Base-by-base conservation (phyloP, 2,888 invertebrate genomes). In the Clusia tigrina region DNA sequence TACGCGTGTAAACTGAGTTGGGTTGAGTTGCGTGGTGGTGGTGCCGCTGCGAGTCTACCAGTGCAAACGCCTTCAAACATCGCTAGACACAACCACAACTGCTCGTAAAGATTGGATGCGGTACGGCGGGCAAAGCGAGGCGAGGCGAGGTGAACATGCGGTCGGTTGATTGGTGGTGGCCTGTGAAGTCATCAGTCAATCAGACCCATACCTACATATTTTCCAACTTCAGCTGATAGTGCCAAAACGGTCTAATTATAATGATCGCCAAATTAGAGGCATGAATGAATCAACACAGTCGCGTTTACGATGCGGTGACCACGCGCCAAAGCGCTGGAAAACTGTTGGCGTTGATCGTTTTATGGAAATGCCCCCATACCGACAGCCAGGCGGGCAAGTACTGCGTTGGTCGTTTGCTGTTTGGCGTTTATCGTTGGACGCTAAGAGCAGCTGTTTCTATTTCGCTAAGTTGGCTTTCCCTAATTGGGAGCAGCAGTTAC, bases 221-320 rank as follows among this genome's bases (percentile, higher is more conserved):
- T 32, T 32, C 3, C n/a, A 17, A 42, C 42, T 42, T 32, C 10
- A 42, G n/a, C 42, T 15, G n/a, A 42, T 10, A 5, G 42, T 32
- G 66, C 68, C 66, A 68, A 69, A 71, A 62, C 66, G 67, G 68
- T 65, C 66, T 64, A 65, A 67, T 68, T 67, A 66, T 63, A 69
- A 54, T 62, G 17, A 59, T 32, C 52, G 51, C n/a, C n/a, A n/a
- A 59, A 53, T 38, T 54, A 54, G 54, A 1, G 12, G 46, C 24
- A 15, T 38, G 53, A n/a, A n/a, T n/a, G n/a, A 59, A 23, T 53
- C 37, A 53, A 38, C 6, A 22, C 18, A 20, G 18, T 15, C 18
- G 5, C 48, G 12, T 32, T 32, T 6, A 12, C 12, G 32, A 20
- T 5, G 42, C 48, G 63, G 46, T 60, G 54, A 59, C 61, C 63